Evolutionary conservation across 1,140 invertebrate species (phyloP).

Genomic region (Drosophila ironensis): DNA sequence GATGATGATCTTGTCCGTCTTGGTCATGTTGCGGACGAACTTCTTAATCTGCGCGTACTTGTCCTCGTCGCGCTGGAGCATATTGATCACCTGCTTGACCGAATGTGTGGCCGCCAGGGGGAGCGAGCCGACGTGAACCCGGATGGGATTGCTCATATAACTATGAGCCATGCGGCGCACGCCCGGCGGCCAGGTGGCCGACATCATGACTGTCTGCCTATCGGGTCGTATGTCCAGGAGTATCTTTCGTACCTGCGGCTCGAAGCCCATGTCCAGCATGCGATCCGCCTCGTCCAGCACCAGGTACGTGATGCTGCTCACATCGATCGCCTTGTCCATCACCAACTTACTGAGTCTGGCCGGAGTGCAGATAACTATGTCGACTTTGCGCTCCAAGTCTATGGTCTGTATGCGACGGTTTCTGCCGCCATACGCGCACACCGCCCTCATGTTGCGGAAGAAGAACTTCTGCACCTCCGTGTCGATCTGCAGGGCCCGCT

Average conservation of each 20-base stretch:
- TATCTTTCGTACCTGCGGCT: conserved; percentile 92
- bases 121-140: conserved; percentile 93
- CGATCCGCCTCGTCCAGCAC: conserved; percentile 96
- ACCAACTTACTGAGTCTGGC: conserved; percentile 93
- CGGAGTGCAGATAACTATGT: conserved; percentile 95
- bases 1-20: conserved; percentile 91
- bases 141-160: conserved; percentile 94
- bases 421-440: conserved; percentile 94
- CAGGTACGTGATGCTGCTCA: conserved; percentile 91
- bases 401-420: conserved; percentile 89
- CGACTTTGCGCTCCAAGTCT: conserved; percentile 87
- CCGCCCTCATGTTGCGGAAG: conserved; percentile 91
- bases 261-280: conserved; percentile 92
- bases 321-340: conserved; percentile 85
- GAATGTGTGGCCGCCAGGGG: conserved; percentile 93
- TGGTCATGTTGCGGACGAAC: conserved; percentile 83
- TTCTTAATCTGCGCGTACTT: conserved; percentile 83
- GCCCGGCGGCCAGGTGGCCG: conserved; percentile 93
- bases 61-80: conserved; percentile 89
- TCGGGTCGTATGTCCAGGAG: conserved; percentile 90
- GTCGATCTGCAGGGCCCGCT: conserved; percentile 95
- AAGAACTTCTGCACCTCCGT: conserved; percentile 93
- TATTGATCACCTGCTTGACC: conserved; percentile 89
- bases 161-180: conserved; percentile 91
- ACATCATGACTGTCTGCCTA: conserved; percentile 93